These are phyloP conservation scores for Passer domesticus DNA, from an alignment of 2,113 vertebrate genomes.

Conservation along the genomic window DNA sequence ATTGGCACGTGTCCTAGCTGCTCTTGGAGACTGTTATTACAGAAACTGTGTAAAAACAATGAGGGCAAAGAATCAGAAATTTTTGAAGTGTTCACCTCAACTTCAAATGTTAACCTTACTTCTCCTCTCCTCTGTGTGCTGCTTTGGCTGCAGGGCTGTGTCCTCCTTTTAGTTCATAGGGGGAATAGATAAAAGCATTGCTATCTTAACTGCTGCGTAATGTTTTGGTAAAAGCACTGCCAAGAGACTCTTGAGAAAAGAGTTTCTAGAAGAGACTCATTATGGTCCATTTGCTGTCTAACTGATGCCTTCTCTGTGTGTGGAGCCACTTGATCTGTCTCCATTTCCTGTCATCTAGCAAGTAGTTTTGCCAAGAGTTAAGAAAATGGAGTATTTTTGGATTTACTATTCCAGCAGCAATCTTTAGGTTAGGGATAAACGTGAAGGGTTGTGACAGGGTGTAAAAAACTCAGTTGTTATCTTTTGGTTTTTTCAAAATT, in stretches of 20 bases:
- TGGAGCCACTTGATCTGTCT: background rate
- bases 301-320: background rate
- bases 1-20: background rate
- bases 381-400: background rate
- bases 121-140: background rate
- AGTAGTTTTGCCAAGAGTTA: background rate
- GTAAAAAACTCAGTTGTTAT: background rate
- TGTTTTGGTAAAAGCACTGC: background rate
- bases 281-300: background rate
- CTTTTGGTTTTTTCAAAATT: background rate
- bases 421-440: background rate
- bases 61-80: background rate
- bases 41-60: background rate
- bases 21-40: background rate
- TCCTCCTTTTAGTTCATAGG: background rate
- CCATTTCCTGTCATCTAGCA: background rate
- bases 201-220: background rate
- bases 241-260: background rate
- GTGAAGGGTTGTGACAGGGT: background rate
- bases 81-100: background rate
- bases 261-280: background rate
- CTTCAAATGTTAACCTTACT: background rate
- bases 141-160: constrained; percentile 7
- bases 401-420: background rate
- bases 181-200: background rate